phyloP scores from a whole-genome alignment of 2,797 vertebrate genomes.

The Toxotes lorentzi region DNA sequence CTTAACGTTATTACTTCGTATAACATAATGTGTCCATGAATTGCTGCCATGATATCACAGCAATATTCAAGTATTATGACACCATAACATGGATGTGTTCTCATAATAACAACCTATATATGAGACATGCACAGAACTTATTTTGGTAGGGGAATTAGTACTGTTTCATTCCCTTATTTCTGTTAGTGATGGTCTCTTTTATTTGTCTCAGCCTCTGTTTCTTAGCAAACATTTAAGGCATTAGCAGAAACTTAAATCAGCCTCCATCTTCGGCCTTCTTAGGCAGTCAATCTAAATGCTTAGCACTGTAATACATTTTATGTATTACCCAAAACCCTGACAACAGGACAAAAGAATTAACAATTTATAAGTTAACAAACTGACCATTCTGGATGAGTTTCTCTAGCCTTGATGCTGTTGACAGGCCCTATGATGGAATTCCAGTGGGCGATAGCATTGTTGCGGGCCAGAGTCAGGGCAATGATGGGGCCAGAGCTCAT shows the following conservation, averaged over 20 bases:
- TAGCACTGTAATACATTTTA: background rate
- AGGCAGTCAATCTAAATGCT: background rate
- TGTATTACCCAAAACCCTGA: background rate
- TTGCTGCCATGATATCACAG: background rate
- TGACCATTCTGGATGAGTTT: slow-evolving; percentile 92
- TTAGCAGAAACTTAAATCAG: background rate
- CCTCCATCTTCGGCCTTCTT: background rate
- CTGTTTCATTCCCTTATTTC: no score
- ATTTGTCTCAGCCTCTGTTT: background rate
- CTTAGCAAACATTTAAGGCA: background rate
- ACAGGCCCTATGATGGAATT: slow-evolving; percentile 92
- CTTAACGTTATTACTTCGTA: background rate
- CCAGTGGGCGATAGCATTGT: slow-evolving; percentile 90
- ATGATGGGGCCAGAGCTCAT: slow-evolving; percentile 95
- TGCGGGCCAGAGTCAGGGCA: slow-evolving; percentile 88
- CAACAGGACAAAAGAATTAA: background rate
- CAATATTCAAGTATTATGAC: background rate
- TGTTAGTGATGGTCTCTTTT: background rate
- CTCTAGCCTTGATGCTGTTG: slow-evolving; percentile 86
- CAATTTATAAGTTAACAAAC: background rate
- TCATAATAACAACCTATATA: background rate
- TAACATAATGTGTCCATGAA: background rate
- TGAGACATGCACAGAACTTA: background rate
- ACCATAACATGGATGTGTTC: background rate
- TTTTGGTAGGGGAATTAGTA: background rate